Conservation (phyloP, 2,888 invertebrate species). For the Callyntrura sp. region DNA sequence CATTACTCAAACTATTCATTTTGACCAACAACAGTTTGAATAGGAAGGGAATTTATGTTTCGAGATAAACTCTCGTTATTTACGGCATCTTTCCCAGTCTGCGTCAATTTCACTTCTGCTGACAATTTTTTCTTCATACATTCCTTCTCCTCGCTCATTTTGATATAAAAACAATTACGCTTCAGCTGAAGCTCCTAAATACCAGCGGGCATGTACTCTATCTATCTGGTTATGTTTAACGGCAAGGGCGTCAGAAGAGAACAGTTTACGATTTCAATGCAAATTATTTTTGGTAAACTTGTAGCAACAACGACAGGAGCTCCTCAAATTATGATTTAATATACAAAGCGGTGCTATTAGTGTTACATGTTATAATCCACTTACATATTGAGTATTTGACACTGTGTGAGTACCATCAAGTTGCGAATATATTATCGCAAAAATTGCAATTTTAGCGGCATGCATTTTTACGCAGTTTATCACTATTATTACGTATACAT, state of each 20-base stretch:
- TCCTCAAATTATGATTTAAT: background rate
- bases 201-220: background rate
- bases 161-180: background rate
- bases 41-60: slow-evolving; percentile 14
- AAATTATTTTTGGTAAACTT: slow-evolving; percentile 9
- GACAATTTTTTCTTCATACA: background rate
- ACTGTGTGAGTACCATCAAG: too few relatives aligned
- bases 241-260: slow-evolving; percentile 39
- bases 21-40: background rate
- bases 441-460: too few relatives aligned
- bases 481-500: too few relatives aligned
- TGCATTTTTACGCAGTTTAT: too few relatives aligned
- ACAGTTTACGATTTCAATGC: background rate
- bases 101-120: background rate
- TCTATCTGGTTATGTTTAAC: background rate
- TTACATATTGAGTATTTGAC: too few relatives aligned
- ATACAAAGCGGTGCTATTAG: too few relatives aligned
- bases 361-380: too few relatives aligned
- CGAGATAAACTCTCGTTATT: background rate
- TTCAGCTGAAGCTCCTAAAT: background rate
- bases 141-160: background rate
- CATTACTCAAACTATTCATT: background rate
- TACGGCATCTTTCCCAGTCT: slow-evolving; percentile 21
- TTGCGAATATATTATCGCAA: too few relatives aligned
- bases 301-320: slow-evolving; percentile 7